These are phyloP conservation scores for Diplosoma virens DNA, from an alignment of 23 tunicate species.

Conservation along the genomic window DNA sequence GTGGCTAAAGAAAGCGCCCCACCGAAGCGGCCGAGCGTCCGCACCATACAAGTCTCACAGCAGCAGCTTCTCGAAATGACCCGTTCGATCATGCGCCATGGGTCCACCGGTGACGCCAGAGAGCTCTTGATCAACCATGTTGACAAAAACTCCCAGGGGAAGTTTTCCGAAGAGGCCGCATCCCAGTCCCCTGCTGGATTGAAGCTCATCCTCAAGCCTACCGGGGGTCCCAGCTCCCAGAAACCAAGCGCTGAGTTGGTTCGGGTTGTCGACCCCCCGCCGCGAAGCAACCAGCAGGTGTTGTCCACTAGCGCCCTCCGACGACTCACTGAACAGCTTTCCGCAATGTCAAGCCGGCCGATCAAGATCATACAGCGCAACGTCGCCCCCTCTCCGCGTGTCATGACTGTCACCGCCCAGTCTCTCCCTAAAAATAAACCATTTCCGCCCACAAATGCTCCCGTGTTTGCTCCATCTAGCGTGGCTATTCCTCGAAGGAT, in stretches of 20 bases:
- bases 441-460: too few relatives aligned
- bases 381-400: not conserved
- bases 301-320: conserved; percentile 42
- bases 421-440: too few relatives aligned
- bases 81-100: not conserved
- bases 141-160: not conserved
- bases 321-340: conserved; percentile 56
- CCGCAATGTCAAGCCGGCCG: conserved; percentile 67
- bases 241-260: conserved; percentile 31
- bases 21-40: too few relatives aligned
- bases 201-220: conserved; percentile 49
- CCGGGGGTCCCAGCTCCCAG: not conserved
- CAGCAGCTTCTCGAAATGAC: conserved; percentile 56
- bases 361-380: conserved; percentile 65
- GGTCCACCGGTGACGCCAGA: not conserved
- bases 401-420: not conserved
- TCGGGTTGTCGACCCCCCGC: not conserved
- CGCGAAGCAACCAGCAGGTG: conserved; percentile 30
- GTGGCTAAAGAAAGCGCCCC: too few relatives aligned
- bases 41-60: conserved; percentile 60
- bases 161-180: not conserved
- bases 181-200: conserved; percentile 30
- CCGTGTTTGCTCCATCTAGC: too few relatives aligned
- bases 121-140: conserved; percentile 19
- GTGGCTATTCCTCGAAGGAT: too few relatives aligned